phyloP scores from a whole-genome alignment of 2,797 vertebrate genomes.

The Podargus strigoides region DNA sequence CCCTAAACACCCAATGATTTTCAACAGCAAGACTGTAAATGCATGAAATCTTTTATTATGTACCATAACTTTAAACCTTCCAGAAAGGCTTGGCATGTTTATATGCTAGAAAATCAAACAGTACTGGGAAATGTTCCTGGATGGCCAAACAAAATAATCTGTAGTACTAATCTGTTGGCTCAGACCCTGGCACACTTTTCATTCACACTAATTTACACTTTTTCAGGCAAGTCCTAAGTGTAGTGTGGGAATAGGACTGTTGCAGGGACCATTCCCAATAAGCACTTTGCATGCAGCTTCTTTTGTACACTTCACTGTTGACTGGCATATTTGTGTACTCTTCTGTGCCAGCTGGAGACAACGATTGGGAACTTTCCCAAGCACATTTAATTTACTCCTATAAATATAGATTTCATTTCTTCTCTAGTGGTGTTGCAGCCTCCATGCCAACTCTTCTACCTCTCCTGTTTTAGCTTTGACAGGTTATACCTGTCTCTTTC shows the following conservation, averaged over 20 bases:
- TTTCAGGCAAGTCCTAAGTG: background rate
- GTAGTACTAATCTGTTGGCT: background rate
- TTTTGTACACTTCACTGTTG: background rate
- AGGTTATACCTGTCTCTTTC: background rate
- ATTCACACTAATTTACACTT: background rate
- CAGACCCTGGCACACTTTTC: background rate
- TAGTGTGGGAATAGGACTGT: background rate
- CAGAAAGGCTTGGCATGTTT: background rate
- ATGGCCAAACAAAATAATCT: background rate
- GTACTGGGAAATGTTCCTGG: background rate
- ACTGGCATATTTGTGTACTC: background rate
- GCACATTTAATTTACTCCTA: background rate
- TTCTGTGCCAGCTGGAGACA: background rate
- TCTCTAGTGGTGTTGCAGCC: background rate
- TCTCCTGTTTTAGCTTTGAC: background rate
- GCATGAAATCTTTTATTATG: background rate
- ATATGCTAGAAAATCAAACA: background rate
- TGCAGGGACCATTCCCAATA: background rate
- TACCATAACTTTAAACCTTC: background rate
- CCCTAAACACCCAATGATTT: background rate
- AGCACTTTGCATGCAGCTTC: background rate
- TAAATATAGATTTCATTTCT: background rate
- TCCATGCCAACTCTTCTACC: background rate
- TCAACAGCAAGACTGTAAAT: background rate
- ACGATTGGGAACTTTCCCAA: background rate